These are phyloP conservation scores for Xanthia togata DNA, from an alignment of 2,888 invertebrate species.

Conservation along the genomic window DNA sequence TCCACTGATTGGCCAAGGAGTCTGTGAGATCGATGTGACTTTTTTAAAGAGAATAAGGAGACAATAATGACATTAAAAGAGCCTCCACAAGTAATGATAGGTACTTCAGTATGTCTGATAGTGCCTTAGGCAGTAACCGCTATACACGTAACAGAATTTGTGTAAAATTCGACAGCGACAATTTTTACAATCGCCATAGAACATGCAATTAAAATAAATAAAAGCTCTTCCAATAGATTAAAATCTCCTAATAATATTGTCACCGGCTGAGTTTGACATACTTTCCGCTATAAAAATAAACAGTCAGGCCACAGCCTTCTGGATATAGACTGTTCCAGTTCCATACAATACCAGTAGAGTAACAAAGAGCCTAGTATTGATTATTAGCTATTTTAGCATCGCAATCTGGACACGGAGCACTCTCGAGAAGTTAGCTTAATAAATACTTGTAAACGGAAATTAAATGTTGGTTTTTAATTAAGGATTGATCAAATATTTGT, in stretches of 20 bases:
- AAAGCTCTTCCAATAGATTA: not conserved
- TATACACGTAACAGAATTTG: no score
- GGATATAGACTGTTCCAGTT: constrained; percentile 58
- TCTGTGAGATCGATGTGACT: not conserved
- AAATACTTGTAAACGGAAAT: constrained; percentile 26
- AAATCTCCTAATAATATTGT: constrained; percentile 7
- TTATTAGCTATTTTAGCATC: constrained; percentile 62
- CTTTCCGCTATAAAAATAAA: constrained; percentile 55
- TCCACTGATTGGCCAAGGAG: not conserved
- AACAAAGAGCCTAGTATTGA: constrained; percentile 60
- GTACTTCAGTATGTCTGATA: not conserved
- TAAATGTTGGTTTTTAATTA: constrained; percentile 29
- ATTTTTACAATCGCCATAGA: no score
- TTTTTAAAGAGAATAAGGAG: not conserved
- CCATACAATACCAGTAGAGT: constrained; percentile 54
- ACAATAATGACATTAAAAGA: not conserved
- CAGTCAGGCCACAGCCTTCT: constrained; percentile 24
- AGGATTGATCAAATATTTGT: constrained; percentile 22
- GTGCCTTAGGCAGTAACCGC: no score
- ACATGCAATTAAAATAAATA: no score
- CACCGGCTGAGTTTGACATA: constrained; percentile 40
- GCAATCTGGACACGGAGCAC: constrained; percentile 33
- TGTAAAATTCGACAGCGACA: no score
- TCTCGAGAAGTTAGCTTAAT: constrained; percentile 26
- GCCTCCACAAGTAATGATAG: no score